Conservation (phyloP, 2,888 invertebrate genomes). For the Thymelicus acteon region DNA sequence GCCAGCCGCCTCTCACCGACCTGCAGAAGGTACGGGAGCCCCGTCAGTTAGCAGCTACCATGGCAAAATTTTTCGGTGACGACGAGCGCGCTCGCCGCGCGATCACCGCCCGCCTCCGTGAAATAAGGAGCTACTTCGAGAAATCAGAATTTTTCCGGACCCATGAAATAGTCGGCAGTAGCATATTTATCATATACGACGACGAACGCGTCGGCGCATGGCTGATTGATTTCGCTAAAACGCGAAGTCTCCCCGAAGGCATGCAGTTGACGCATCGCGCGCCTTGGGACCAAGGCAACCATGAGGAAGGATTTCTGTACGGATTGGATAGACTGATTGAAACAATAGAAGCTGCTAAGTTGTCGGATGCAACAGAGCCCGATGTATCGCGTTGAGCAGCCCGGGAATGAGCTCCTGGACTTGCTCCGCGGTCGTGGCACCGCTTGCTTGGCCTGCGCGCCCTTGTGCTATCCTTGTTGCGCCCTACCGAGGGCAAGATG, state of each 20-base stretch:
- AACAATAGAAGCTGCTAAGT: conserved; percentile 77
- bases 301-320: conserved; percentile 97
- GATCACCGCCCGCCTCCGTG: conserved; percentile 89
- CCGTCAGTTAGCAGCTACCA: conserved; percentile 89
- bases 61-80: conserved; percentile 90
- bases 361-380: conserved; percentile 64
- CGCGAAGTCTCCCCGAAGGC: conserved; percentile 89
- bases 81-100: conserved; percentile 87
- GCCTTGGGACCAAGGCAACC: conserved; percentile 96
- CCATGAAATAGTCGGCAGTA: conserved; percentile 97
- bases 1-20: conserved; percentile 93
- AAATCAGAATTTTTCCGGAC: conserved; percentile 92
- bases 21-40: conserved; percentile 93
- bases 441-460: conserved; percentile 62
- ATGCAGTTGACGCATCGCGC: conserved; percentile 90
- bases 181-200: conserved; percentile 97
- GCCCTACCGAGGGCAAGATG: conserved; percentile 65
- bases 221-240: conserved; percentile 99
- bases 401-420: conserved; percentile 67
- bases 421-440: conserved; percentile 69
- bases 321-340: conserved; percentile 96
- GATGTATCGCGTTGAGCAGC: conserved; percentile 78
- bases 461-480: conserved; percentile 53
- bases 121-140: conserved; percentile 92
- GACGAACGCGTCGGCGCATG: conserved; percentile 94